Conservation (phyloP, 2,113 vertebrate genomes). For the Miniopterus natalensis region DNA sequence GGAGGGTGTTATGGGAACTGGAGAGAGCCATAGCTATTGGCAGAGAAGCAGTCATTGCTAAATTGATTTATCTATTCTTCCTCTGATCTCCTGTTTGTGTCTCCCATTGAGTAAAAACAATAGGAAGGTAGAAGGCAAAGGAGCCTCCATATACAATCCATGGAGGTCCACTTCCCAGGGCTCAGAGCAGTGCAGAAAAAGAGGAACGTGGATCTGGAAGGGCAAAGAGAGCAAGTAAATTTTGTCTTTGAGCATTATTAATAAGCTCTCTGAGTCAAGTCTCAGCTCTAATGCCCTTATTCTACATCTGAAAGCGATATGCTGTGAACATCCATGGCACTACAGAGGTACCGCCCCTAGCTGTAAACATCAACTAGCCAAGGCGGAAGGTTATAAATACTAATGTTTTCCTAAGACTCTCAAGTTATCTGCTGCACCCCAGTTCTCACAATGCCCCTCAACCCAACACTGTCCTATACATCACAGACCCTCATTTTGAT, state of each 20-base stretch:
- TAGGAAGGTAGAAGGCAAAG: background rate
- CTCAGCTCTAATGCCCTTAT: background rate
- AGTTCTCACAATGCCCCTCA: background rate
- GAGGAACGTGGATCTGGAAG: background rate
- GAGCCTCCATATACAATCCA: background rate
- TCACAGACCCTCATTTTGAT: background rate
- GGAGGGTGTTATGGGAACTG: background rate
- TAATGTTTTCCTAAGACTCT: background rate
- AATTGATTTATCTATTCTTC: background rate
- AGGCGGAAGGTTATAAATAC: background rate
- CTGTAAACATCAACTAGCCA: background rate
- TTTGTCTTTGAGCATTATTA: background rate
- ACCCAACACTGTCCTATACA: background rate
- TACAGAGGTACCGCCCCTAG: background rate
- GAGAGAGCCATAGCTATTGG: background rate
- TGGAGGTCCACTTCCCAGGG: background rate
- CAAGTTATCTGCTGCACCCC: background rate
- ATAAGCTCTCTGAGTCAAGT: background rate
- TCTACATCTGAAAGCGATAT: background rate
- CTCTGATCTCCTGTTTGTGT: background rate
- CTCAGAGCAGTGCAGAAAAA: background rate
- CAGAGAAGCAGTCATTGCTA: background rate
- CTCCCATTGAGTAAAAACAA: background rate
- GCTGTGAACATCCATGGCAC: background rate
- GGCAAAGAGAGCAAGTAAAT: background rate